Evolutionary conservation across 2,888 invertebrate genomes (phyloP).

Genomic region (Tachina grossa): DNA sequence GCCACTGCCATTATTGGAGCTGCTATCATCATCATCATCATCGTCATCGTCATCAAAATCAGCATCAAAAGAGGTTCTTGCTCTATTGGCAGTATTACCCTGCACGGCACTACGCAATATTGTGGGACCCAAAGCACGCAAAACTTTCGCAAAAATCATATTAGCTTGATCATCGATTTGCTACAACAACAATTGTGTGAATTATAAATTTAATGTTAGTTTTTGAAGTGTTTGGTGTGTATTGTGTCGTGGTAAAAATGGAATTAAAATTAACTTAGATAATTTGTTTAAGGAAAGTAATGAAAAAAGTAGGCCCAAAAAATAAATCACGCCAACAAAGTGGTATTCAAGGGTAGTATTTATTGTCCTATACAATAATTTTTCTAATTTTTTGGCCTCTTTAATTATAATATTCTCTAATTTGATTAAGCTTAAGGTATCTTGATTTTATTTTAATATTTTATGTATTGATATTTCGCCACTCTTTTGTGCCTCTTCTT

Average conservation of each 20-base stretch:
- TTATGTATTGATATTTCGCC: too few relatives aligned
- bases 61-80: slow-evolving; percentile 83
- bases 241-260: not conserved
- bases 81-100: slow-evolving; percentile 80
- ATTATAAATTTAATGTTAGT: slow-evolving; percentile 50
- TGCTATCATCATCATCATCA: not conserved
- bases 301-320: too few relatives aligned
- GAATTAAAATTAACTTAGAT: not conserved
- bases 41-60: slow-evolving; percentile 84
- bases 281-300: too few relatives aligned
- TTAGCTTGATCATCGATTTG: slow-evolving; percentile 82
- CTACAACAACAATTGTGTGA: slow-evolving; percentile 79
- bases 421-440: too few relatives aligned
- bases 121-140: slow-evolving; percentile 89
- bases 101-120: slow-evolving; percentile 84
- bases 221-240: not conserved
- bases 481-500: too few relatives aligned
- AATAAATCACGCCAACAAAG: too few relatives aligned
- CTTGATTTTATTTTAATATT: too few relatives aligned
- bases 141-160: slow-evolving; percentile 83
- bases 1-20: slow-evolving; percentile 77
- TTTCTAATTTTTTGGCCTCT: too few relatives aligned
- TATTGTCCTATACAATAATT: too few relatives aligned
- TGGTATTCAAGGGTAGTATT: too few relatives aligned
- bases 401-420: too few relatives aligned